Evolutionary conservation across 2,113 vertebrate species (phyloP), one percentile per base, ranked within the genome.

Genomic region (Thamnaconus septentrionalis): DNA sequence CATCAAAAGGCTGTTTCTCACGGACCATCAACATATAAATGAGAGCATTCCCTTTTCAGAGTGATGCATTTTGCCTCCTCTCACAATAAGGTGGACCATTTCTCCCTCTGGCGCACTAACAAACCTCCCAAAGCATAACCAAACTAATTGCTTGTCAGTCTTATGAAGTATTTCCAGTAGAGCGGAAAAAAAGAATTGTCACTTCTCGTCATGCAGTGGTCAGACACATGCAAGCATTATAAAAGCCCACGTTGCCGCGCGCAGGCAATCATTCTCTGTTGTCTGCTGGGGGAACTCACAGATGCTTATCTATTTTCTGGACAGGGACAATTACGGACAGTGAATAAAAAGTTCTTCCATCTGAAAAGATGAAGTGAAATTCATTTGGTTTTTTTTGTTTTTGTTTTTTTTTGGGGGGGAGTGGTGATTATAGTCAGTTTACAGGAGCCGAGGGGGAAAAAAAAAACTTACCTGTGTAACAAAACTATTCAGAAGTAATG

Each of bases 381-480:
- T 18, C 0, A 0, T 56, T 48, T 44, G 45, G 48, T 8, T 3
- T 58, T 41, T 12, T 51, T 4, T 8, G 10, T 10, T 51, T 51
- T 51, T 3, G 4, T 41, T 51, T 62, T 43, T n/a, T 53, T 51
- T 6, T 41, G 4, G 4, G 41, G 53, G 18, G 18, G 18, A 31
- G 18, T 31, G 18, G 18, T 31, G 18, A 31, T 31, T 31, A 31
- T 2, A 31, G 18, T 31, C 18, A 31, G 18, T 31, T 31, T 31
- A 31, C 18, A 31, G 18, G 18, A 31, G 18, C 18, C 18, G 18
- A n/a, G 18, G 18, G 50, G 9, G 42, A 50, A 11, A 55, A 61
- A 39, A 3, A 40, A 1, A 57, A 88, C 92, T 92, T 74, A 97
- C 96, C 95, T 92, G 91, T 85, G 64, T 87, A 81, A 87, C 91